Base-by-base conservation (phyloP, 2,797 vertebrate species). In the Limosa lapponica region DNA sequence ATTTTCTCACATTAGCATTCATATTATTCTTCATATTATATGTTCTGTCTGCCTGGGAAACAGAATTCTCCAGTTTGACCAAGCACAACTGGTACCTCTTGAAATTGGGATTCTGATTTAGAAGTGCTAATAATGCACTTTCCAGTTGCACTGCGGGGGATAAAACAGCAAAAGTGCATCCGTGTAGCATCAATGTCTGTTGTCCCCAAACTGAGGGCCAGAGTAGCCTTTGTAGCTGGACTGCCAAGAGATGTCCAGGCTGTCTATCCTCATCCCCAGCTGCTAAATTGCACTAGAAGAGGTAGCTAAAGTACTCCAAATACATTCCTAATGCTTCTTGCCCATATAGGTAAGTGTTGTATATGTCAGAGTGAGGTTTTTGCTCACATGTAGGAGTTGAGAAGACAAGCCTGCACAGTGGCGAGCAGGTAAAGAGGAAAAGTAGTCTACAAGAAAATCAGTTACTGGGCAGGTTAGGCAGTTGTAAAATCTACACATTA, bases 271-370 rank as follows among this genome's bases (percentile, higher is more conserved):
- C 78, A 57, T 67, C 67, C 84, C 83, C 74, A 77, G 78, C 88
- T 94, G 77, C 80, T 94, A 89, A 94, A 87, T 41, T 89, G 44
- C 81, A 4, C 46, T 77, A 37, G 49, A 84, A 93, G 49, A 94
- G 34, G n/a, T 70, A 73, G 32, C 32, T 81, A 57, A 93, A 94
- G 30, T 79, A 80, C 30, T 84, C 86, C 71, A 73, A 78, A 57
- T 51, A 44, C 41, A 14, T 80, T 80, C 88, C 73, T 85, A 36
- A 37, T 66, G 73, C 44, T 66, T 37, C 58, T 75, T 75, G 59
- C 59, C 80, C 13, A 0, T 64, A 25, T 19, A 54, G 62, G 51
- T 86, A 83, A 49, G 70, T 61, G 66, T 73, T 89, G 66, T 30
- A 24, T 72, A 4, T 80, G 52, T 74, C 82, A 58, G 62, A 17